phyloP scores from a whole-genome alignment of 2,888 invertebrate species.

The Diarsia mendica region DNA sequence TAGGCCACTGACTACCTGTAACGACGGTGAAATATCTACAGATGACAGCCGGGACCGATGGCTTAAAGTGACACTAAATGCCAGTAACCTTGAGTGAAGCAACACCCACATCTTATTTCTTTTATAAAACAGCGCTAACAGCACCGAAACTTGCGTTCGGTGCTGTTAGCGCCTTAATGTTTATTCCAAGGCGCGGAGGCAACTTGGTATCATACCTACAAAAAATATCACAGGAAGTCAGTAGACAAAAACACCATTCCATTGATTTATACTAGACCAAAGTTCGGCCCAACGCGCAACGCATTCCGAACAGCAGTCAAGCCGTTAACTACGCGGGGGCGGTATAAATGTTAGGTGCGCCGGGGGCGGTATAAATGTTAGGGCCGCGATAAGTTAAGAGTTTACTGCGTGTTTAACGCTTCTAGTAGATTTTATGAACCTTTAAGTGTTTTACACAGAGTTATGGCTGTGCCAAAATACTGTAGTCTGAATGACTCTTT shows the following conservation, averaged over 20 bases:
- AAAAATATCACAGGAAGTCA: background rate
- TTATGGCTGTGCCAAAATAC: background rate
- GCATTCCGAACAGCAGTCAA: slow-evolving; percentile 22
- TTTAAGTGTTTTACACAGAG: slow-evolving; percentile 13
- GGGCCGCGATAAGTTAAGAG: slow-evolving; percentile 44
- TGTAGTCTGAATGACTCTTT: background rate
- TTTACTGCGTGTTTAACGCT: slow-evolving; percentile 51
- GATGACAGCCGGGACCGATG: no score
- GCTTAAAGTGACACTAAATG: no score
- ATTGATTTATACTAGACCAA: slow-evolving; percentile 1
- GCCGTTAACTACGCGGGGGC: slow-evolving; percentile 22
- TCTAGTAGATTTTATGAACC: slow-evolving; percentile 45
- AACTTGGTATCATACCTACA: no score
- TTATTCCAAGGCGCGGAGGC: no score
- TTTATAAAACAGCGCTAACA: no score
- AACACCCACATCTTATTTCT: no score
- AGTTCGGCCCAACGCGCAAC: slow-evolving; percentile 8
- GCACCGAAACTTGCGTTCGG: no score
- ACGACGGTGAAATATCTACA: no score
- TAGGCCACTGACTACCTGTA: no score
- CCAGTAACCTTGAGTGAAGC: no score
- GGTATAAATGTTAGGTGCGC: background rate
- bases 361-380: slow-evolving; percentile 24
- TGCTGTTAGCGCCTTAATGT: no score
- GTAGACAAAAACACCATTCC: background rate